A percentile compares a stretch with the other conserved stretches of the same genome.
phyloP scores from a whole-genome alignment of 92 coral and sea anemone genomes.

The Zoanthus sansibaricus region DNA sequence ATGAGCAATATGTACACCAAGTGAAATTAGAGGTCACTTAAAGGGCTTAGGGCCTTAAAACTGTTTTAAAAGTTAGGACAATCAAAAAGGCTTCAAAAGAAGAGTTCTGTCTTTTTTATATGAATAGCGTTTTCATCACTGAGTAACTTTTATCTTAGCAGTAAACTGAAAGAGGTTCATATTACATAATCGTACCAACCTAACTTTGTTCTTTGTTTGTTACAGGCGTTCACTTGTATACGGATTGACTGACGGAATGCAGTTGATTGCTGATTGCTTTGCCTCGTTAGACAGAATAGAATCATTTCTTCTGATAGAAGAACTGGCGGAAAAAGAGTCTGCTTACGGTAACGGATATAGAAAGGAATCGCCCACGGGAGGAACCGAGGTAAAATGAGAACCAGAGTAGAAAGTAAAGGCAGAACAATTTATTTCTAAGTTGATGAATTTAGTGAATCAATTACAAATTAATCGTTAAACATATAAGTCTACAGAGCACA shows the following conservation, averaged over 20 bases:
- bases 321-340: slow-evolving; percentile 57
- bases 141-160: neutral
- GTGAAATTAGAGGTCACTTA: too few relatives aligned
- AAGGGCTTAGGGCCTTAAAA: too few relatives aligned
- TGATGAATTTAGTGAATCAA: too few relatives aligned
- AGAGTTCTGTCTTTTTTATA: too few relatives aligned
- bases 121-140: too few relatives aligned
- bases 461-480: too few relatives aligned
- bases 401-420: too few relatives aligned
- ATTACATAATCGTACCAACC: neutral
- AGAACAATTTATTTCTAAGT: too few relatives aligned
- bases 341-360: slow-evolving; percentile 44
- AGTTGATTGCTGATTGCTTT: slow-evolving; percentile 90
- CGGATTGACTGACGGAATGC: slow-evolving; percentile 93
- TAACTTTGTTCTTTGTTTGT: neutral
- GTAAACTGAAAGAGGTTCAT: neutral
- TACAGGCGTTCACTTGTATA: slow-evolving; percentile 79
- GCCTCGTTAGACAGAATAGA: slow-evolving; percentile 92
- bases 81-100: too few relatives aligned
- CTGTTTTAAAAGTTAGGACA: too few relatives aligned
- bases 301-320: slow-evolving; percentile 81
- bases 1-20: too few relatives aligned
- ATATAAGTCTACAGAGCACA: too few relatives aligned
- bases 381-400: slow-evolving; percentile 14
- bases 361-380: neutral